Evolutionary conservation across 2,113 vertebrate species (phyloP).

Genomic region (Tauraco erythrolophus): DNA sequence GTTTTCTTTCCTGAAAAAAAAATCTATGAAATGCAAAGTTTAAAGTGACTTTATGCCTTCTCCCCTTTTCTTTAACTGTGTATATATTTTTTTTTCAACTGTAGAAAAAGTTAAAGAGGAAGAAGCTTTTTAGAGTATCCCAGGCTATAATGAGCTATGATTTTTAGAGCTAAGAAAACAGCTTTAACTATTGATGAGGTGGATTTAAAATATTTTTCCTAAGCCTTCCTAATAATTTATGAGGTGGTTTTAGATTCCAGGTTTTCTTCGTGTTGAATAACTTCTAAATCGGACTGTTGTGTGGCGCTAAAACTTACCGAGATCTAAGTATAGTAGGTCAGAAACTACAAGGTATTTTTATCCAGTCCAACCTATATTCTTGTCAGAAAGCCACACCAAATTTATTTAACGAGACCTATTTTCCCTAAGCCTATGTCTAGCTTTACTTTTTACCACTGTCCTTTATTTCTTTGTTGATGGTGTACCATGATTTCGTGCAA

Average conservation of each 20-base stretch:
- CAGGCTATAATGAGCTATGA: slow-evolving; percentile 31
- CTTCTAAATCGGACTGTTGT: slow-evolving; percentile 57
- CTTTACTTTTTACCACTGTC: neutral
- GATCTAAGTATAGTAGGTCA: slow-evolving; percentile 66
- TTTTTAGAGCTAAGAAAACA: slow-evolving; percentile 51
- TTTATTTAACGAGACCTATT: slow-evolving; percentile 57
- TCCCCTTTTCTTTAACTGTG: neutral
- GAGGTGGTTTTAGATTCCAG: slow-evolving; percentile 59
- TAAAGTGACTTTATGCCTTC: neutral
- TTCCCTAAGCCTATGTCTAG: slow-evolving; percentile 51
- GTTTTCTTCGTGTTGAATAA: slow-evolving; percentile 54
- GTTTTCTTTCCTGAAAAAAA: neutral
- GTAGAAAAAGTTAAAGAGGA: neutral
- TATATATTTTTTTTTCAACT: neutral
- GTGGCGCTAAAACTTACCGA: slow-evolving; percentile 19
- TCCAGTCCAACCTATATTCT: slow-evolving; percentile 69
- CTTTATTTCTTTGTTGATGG: slow-evolving; percentile 6
- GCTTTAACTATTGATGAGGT: slow-evolving; percentile 45
- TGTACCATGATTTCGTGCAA: neutral
- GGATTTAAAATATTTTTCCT: slow-evolving; percentile 57
- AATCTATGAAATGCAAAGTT: neutral
- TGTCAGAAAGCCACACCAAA: slow-evolving; percentile 43
- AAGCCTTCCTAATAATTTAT: slow-evolving; percentile 47
- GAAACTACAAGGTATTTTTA: slow-evolving; percentile 67
- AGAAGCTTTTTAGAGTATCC: slow-evolving; percentile 27